Percentiles rank a stretch among this genome's conserved stretches.
Evolutionary conservation across 2,888 invertebrate genomes (phyloP).

Genomic region (Acleris holmiana): DNA sequence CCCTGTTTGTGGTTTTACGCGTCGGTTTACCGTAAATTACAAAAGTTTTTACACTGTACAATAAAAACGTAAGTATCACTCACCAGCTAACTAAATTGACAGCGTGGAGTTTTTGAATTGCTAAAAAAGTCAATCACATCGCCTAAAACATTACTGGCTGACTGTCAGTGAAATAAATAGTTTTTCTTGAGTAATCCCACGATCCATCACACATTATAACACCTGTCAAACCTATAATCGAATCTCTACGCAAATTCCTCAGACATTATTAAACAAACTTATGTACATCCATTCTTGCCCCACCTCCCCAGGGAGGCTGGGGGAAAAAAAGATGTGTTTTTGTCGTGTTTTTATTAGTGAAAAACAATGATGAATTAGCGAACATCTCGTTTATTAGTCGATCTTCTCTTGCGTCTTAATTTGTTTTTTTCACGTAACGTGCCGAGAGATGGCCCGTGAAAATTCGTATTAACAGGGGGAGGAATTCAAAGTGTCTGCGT

Average conservation of each 20-base stretch:
- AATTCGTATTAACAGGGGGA: conserved; percentile 43
- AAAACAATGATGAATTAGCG: conserved; percentile 47
- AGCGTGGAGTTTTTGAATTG: not conserved
- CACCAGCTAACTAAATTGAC: not conserved
- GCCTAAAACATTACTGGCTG: not conserved
- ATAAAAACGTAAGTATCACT: too few species aligned
- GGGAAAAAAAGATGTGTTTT: conserved; percentile 44
- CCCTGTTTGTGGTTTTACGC: conserved; percentile 21
- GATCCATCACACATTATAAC: conserved; percentile 30
- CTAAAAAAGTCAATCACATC: not conserved
- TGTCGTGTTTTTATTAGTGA: conserved; percentile 46
- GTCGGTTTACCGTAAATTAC: not conserved
- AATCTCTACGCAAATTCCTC: conserved; percentile 31
- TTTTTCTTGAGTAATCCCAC: conserved; percentile 18
- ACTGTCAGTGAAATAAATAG: not conserved
- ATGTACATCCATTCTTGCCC: conserved; percentile 38
- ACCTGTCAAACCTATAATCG: conserved; percentile 37
- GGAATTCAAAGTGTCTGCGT: conserved; percentile 42
- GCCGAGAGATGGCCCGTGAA: conserved; percentile 42
- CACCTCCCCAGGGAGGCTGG: conserved; percentile 33
- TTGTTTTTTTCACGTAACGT: conserved; percentile 42
- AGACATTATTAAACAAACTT: conserved; percentile 41
- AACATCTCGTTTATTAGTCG: conserved; percentile 45
- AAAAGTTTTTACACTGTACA: too few species aligned
- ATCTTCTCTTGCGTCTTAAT: conserved; percentile 41